These are phyloP conservation scores for Herpetotheres cachinnans DNA, from an alignment of 2,113 vertebrate genomes.

Conservation along the genomic window DNA sequence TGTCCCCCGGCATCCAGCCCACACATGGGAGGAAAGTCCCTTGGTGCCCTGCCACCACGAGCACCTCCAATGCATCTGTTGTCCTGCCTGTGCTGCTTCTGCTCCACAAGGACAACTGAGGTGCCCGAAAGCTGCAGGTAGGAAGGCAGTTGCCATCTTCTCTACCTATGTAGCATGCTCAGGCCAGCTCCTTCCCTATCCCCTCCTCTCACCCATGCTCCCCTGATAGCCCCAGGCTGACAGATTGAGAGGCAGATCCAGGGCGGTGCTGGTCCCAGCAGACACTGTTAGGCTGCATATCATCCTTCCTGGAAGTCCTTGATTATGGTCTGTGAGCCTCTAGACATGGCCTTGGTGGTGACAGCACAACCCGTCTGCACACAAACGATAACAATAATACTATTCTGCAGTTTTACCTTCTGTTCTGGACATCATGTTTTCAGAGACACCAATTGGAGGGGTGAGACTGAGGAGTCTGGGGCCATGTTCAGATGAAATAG, in stretches of 20 bases:
- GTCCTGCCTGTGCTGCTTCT: accelerated
- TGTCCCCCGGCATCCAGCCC: neutral
- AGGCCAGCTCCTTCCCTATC: neutral
- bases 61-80: accelerated
- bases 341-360: neutral
- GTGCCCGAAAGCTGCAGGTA: neutral
- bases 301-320: neutral
- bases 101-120: neutral
- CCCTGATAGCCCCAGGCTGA: neutral
- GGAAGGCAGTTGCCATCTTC: neutral
- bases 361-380: neutral
- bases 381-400: accelerated
- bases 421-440: neutral
- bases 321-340: neutral
- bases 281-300: neutral
- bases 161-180: neutral
- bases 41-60: accelerated
- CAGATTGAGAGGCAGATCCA: neutral
- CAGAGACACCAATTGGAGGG: neutral
- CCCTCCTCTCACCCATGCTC: accelerated
- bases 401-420: neutral
- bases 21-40: accelerated
- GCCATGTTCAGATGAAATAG: neutral
- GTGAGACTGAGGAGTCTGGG: neutral
- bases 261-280: neutral